phyloP scores from a whole-genome alignment of 2,113 vertebrate species.

The Macquaria ambigua region DNA sequence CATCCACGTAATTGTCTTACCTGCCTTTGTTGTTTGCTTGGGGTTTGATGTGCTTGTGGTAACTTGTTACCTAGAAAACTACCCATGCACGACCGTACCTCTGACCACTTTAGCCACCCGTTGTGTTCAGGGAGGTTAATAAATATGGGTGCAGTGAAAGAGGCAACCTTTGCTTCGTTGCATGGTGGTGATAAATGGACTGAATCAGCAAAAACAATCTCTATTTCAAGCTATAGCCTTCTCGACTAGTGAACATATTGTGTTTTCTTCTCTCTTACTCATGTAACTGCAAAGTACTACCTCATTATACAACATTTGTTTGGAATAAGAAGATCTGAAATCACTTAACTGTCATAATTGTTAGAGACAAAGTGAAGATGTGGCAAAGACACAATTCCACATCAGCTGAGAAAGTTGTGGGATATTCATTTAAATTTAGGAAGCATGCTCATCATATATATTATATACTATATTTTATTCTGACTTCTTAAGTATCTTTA shows the following conservation, averaged over 20 bases:
- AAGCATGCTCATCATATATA: background rate
- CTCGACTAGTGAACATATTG: background rate
- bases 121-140: constrained; percentile 25
- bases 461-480: background rate
- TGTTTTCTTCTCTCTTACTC: background rate
- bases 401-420: background rate
- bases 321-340: background rate
- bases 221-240: background rate
- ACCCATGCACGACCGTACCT: background rate
- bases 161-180: background rate
- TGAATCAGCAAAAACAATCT: background rate
- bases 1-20: background rate
- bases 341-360: background rate
- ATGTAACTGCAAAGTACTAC: too few relatives aligned
- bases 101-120: background rate
- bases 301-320: background rate
- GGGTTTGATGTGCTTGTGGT: background rate
- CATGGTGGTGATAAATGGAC: background rate
- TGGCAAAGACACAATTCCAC: background rate
- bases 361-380: background rate
- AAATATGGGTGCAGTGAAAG: background rate
- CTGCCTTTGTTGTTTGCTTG: background rate
- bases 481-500: background rate
- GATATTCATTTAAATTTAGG: background rate
- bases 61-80: constrained; percentile 2